Conservation (phyloP, 2,888 invertebrate genomes). For the Cenopis cana region DNA sequence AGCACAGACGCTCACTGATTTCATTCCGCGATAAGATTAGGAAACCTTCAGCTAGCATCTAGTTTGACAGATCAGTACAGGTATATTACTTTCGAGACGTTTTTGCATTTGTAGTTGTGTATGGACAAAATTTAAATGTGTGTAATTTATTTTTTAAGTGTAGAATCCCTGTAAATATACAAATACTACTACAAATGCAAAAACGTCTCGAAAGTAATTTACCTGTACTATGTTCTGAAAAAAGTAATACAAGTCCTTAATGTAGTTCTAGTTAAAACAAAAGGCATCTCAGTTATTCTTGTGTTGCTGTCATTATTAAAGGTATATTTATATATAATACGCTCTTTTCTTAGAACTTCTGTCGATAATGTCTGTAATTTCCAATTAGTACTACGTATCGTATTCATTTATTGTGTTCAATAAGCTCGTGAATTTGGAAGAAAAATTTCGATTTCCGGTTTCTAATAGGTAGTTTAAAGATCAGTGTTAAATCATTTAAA, state of each 20-base stretch:
- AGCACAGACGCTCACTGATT: slow-evolving; percentile 51
- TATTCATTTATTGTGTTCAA: too few relatives aligned
- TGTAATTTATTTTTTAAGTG: too few relatives aligned
- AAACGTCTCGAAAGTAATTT: too few relatives aligned
- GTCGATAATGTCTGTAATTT: too few relatives aligned
- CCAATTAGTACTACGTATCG: too few relatives aligned
- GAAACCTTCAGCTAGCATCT: slow-evolving; percentile 46
- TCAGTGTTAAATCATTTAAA: neutral
- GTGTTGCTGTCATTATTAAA: neutral
- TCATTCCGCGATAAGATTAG: slow-evolving; percentile 60
- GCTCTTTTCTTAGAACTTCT: neutral
- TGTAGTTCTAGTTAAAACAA: slow-evolving; percentile 9
- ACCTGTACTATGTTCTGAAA: slow-evolving; percentile 18
- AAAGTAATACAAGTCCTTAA: slow-evolving; percentile 7
- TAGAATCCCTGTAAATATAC: too few relatives aligned
- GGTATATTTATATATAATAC: neutral
- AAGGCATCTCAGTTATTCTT: neutral
- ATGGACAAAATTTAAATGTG: too few relatives aligned
- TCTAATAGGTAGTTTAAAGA: neutral
- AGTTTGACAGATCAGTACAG: slow-evolving; percentile 45
- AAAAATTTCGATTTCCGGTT: too few relatives aligned
- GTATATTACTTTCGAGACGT: too few relatives aligned
- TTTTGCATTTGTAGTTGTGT: too few relatives aligned
- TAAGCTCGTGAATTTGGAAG: too few relatives aligned
- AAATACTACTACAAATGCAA: too few relatives aligned